phyloP scores from a whole-genome alignment of 2,113 vertebrate genomes.

The rabbit (Oryctolagus cuniculus) region DNA sequence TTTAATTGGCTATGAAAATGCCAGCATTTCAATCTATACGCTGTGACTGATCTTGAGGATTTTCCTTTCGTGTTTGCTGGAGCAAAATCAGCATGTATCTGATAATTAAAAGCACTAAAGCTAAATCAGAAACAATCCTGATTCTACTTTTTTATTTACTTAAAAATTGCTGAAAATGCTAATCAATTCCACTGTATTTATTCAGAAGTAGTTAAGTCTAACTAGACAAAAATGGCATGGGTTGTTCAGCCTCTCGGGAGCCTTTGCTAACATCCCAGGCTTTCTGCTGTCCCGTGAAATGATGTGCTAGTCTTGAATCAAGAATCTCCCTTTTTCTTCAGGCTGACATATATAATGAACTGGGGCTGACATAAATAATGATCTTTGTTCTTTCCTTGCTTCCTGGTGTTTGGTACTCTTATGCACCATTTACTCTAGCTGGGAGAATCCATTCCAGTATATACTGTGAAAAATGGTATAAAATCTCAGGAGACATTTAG shows the following conservation, averaged over 20 bases:
- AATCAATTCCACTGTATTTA: conserved; percentile 53
- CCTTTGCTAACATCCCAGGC: conserved; percentile 71
- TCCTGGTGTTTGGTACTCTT: conserved; percentile 73
- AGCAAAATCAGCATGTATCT: not conserved
- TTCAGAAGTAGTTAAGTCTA: conserved; percentile 68
- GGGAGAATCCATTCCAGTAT: conserved; percentile 47
- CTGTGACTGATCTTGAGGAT: conserved; percentile 53
- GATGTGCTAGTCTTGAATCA: conserved; percentile 74
- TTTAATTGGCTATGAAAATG: conserved; percentile 68
- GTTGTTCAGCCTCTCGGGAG: conserved; percentile 59
- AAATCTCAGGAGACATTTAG: conserved; percentile 48
- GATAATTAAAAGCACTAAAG: conserved; percentile 10
- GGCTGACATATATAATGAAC: conserved; percentile 80
- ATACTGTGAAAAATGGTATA: conserved; percentile 28
- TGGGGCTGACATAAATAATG: conserved; percentile 76
- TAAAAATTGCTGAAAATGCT: conserved; percentile 32
- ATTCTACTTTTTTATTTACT: conserved; percentile 44
- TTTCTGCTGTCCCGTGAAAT: conserved; percentile 73
- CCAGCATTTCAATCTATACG: conserved; percentile 40
- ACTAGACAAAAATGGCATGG: conserved; percentile 67
- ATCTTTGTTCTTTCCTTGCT: conserved; percentile 75
- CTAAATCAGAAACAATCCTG: conserved; percentile 48
- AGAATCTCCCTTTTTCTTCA: conserved; percentile 73
- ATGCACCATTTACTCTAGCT: conserved; percentile 61
- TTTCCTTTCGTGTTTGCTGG: conserved; percentile 27